phyloP scores from a whole-genome alignment of 2,888 invertebrate species.

The Phlogophora meticulosa region DNA sequence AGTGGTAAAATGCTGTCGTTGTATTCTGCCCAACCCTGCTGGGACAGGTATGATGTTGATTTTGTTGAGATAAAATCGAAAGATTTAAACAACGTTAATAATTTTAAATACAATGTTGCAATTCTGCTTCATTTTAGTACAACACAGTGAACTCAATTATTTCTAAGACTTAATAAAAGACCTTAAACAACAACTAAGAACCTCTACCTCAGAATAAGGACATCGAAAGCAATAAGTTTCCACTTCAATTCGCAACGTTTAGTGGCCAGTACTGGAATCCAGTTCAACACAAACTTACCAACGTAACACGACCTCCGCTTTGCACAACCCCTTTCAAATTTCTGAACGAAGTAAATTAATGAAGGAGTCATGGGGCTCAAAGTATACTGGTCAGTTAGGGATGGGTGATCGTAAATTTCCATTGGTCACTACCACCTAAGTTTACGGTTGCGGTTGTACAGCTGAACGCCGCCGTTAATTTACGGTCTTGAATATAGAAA shows the following conservation, averaged over 20 bases:
- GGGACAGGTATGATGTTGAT: too few species aligned
- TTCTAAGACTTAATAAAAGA: too few species aligned
- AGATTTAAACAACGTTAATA: too few species aligned
- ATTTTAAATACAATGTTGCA: too few species aligned
- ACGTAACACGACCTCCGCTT: constrained; percentile 58
- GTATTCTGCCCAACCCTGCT: too few species aligned
- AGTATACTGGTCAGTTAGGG: constrained; percentile 53
- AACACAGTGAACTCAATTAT: too few species aligned
- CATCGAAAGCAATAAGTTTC: constrained; percentile 70
- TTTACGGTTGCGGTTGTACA: constrained; percentile 72
- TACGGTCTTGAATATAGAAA: constrained; percentile 38
- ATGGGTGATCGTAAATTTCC: constrained; percentile 73
- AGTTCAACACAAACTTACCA: constrained; percentile 64
- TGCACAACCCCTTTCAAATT: constrained; percentile 35
- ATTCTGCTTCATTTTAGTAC: too few species aligned
- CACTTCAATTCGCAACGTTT: constrained; percentile 67
- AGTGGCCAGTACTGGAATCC: constrained; percentile 60
- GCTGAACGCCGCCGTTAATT: constrained; percentile 71
- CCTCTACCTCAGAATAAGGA: constrained; percentile 36
- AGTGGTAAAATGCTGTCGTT: too few species aligned
- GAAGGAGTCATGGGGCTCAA: constrained; percentile 44
- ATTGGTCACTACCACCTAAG: constrained; percentile 67
- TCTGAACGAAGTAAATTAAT: constrained; percentile 4
- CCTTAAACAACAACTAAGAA: constrained; percentile 29
- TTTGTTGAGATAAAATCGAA: too few species aligned